These are phyloP conservation scores for Nomada flava DNA, from an alignment of 2,888 invertebrate genomes.

Conservation along the genomic window DNA sequence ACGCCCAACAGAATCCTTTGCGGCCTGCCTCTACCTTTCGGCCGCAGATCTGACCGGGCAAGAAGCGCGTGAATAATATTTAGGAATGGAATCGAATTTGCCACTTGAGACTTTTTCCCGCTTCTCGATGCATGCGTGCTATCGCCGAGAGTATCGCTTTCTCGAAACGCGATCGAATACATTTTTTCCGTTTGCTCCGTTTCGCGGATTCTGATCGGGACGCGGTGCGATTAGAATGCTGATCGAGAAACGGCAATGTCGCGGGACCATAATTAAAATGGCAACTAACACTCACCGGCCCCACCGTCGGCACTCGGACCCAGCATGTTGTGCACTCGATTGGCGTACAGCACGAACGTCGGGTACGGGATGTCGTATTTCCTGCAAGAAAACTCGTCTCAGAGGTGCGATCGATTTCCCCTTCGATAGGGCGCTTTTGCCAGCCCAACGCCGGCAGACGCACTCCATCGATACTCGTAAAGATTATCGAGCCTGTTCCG, in stretches of 20 bases:
- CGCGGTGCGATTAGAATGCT: not conserved
- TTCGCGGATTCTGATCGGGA: not conserved
- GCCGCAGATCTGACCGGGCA: conserved; percentile 90
- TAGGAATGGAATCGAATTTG: not conserved
- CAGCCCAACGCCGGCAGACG: not conserved
- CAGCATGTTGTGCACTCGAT: conserved; percentile 96
- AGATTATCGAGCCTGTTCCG: conserved; percentile 39
- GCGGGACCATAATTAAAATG: conserved; percentile 65
- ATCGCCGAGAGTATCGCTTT: not conserved
- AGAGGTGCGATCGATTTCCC: not conserved
- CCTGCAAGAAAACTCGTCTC: conserved; percentile 83
- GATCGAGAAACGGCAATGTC: conserved; percentile 54
- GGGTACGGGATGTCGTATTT: conserved; percentile 98
- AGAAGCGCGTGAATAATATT: conserved; percentile 30
- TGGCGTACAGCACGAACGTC: conserved; percentile 96
- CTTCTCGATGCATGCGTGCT: not conserved
- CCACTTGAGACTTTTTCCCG: conserved; percentile 30
- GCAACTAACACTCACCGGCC: conserved; percentile 88
- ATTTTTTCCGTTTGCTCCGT: not conserved
- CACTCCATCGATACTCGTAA: conserved; percentile 44
- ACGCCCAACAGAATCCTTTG: conserved; percentile 95
- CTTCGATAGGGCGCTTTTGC: not conserved
- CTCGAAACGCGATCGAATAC: not conserved
- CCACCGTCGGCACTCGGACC: conserved; percentile 96
- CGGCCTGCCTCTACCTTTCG: conserved; percentile 95